A percentile compares a stretch with the other conserved stretches of the same genome.
phyloP scores from a whole-genome alignment of 2,797 vertebrate genomes.

The Alectoris magna region DNA sequence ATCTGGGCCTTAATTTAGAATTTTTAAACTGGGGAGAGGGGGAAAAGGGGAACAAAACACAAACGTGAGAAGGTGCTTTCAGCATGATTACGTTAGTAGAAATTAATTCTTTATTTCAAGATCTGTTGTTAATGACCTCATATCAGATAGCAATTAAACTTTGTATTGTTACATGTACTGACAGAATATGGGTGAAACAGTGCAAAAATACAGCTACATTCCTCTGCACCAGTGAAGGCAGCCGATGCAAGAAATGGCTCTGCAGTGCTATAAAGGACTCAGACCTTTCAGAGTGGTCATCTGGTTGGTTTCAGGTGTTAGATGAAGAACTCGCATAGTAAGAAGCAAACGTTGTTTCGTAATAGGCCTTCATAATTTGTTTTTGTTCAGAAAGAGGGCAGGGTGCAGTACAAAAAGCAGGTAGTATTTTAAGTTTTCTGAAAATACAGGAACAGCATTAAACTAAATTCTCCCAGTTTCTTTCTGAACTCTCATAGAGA shows the following conservation, averaged over 20 bases:
- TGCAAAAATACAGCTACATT: background rate
- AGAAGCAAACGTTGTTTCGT: background rate
- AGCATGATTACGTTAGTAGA: background rate
- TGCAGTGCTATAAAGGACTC: background rate
- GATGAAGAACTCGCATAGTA: background rate
- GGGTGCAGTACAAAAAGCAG: background rate
- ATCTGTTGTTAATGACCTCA: background rate
- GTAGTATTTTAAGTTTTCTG: background rate
- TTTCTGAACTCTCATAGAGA: background rate
- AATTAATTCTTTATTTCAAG: background rate
- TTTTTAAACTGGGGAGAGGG: background rate
- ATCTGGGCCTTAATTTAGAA: background rate
- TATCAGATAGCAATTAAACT: slow-evolving; percentile 18
- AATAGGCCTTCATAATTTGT: background rate
- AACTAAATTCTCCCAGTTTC: background rate
- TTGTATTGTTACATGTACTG: background rate
- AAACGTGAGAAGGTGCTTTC: background rate
- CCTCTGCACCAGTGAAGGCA: background rate
- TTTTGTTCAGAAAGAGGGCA: background rate
- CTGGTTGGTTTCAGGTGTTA: background rate
- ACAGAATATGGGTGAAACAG: background rate
- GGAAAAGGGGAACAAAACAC: background rate
- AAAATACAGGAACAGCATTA: background rate
- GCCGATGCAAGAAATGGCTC: background rate
- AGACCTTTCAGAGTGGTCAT: background rate